These are phyloP conservation scores for Dorcus parallelipipedus DNA, from an alignment of 2,888 invertebrate species.

Conservation along the genomic window DNA sequence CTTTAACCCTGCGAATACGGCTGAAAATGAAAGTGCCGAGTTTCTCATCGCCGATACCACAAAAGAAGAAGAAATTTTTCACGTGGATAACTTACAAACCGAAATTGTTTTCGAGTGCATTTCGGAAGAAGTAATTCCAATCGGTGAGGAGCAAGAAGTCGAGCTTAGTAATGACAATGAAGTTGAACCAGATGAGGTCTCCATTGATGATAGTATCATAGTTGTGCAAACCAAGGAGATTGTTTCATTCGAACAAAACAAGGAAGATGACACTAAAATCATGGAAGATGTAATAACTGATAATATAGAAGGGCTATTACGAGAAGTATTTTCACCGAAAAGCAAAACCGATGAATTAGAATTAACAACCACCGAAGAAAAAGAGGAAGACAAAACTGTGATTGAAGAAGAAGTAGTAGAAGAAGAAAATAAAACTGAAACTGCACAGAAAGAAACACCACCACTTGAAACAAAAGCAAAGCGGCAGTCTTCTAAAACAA, in stretches of 20 bases:
- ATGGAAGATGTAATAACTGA: conserved; percentile 1
- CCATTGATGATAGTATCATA: no score
- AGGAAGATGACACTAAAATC: neutral
- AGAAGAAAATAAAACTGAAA: conserved; percentile 5
- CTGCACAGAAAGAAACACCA: neutral
- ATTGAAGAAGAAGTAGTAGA: conserved; percentile 4
- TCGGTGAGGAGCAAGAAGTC: conserved; percentile 23
- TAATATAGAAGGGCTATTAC: neutral
- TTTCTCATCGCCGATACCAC: conserved; percentile 1
- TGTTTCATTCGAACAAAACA: no score
- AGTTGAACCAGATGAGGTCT: neutral
- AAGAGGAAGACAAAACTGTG: neutral
- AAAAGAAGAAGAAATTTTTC: neutral
- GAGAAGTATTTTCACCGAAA: conserved; percentile 12
- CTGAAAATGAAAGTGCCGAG: neutral
- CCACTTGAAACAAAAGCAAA: neutral
- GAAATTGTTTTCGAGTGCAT: conserved; percentile 34
- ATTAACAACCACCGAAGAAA: neutral
- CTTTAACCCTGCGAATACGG: neutral
- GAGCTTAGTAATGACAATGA: conserved; percentile 12
- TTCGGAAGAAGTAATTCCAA: conserved; percentile 27
- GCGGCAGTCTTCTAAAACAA: no score
- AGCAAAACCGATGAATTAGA: conserved; percentile 11
- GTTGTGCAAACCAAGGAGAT: no score
- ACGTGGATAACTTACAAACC: conserved; percentile 17